These are phyloP conservation scores for Staurois parvus DNA, from an alignment of 2,797 vertebrate genomes.

Conservation along the genomic window DNA sequence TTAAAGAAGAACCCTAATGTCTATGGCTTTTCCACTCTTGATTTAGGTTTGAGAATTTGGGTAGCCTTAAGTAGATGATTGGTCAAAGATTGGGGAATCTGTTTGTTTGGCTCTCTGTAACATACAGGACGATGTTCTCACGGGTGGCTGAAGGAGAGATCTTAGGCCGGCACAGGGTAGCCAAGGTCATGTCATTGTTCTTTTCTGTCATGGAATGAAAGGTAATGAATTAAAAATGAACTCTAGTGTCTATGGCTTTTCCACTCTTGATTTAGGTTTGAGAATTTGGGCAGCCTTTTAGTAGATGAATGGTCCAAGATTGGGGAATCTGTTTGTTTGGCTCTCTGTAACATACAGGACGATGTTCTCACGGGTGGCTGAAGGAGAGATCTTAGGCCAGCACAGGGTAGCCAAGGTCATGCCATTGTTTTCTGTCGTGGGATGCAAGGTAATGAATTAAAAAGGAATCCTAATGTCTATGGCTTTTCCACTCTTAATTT, in stretches of 20 bases:
- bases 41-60: no score
- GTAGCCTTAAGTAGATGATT: no score
- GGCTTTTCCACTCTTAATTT: no score
- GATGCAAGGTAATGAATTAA: constrained; percentile 85
- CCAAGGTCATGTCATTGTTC: constrained; percentile 76
- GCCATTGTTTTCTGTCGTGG: constrained; percentile 78
- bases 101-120: constrained; percentile 85
- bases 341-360: constrained; percentile 74
- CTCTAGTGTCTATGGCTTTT: not conserved
- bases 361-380: constrained; percentile 75
- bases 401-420: constrained; percentile 71
- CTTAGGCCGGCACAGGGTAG: constrained; percentile 72
- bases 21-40: no score
- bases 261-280: no score
- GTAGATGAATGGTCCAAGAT: no score
- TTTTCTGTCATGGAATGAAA: constrained; percentile 82
- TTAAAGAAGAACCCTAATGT: constrained; percentile 65
- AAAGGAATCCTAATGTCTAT: not conserved
- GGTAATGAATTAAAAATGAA: constrained; percentile 78
- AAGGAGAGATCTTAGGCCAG: constrained; percentile 73
- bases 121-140: constrained; percentile 71
- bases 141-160: constrained; percentile 76
- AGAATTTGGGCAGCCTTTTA: no score
- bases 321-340: constrained; percentile 92
- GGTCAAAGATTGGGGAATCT: no score